Percentiles rank a stretch among this genome's conserved stretches.
phyloP scores from a whole-genome alignment of 2,113 vertebrate genomes.

The Furnarius figulus region DNA sequence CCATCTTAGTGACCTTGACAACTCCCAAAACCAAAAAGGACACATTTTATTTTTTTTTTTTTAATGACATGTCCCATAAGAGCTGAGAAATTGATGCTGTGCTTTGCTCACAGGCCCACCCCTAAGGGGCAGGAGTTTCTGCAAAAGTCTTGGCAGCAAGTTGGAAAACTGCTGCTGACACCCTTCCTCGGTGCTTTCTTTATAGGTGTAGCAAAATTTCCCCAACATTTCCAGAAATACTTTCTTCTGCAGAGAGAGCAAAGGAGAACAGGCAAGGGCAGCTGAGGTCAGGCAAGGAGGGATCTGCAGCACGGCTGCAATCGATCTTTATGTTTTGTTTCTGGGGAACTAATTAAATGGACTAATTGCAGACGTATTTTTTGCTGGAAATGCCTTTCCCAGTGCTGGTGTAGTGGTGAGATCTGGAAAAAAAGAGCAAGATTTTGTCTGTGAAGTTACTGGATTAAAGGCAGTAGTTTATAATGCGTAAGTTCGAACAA shows the following conservation, averaged over 20 bases:
- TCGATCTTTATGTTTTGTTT: constrained; percentile 54
- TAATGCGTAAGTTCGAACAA: background rate
- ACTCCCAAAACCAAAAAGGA: background rate
- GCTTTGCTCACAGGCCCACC: background rate
- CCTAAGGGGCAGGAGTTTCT: background rate
- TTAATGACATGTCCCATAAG: background rate
- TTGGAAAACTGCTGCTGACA: constrained; percentile 44
- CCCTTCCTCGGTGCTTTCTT: background rate
- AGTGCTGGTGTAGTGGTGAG: background rate
- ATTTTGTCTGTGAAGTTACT: background rate
- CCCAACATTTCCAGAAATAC: constrained; percentile 61
- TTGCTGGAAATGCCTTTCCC: constrained; percentile 3
- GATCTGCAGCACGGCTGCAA: constrained; percentile 21
- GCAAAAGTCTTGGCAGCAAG: background rate
- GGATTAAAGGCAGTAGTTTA: background rate
- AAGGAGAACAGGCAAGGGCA: constrained; percentile 66
- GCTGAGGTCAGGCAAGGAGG: constrained; percentile 32
- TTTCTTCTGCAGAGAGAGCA: constrained; percentile 64
- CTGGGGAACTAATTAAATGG: constrained; percentile 41
- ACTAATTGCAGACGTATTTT: constrained; percentile 20
- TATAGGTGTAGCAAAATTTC: constrained; percentile 64
- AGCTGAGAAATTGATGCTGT: background rate
- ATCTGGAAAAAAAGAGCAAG: background rate
- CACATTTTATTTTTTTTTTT: background rate
- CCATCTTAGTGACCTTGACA: background rate